Conservation (phyloP, 2,888 invertebrate species). For the Lobophora halterata region DNA sequence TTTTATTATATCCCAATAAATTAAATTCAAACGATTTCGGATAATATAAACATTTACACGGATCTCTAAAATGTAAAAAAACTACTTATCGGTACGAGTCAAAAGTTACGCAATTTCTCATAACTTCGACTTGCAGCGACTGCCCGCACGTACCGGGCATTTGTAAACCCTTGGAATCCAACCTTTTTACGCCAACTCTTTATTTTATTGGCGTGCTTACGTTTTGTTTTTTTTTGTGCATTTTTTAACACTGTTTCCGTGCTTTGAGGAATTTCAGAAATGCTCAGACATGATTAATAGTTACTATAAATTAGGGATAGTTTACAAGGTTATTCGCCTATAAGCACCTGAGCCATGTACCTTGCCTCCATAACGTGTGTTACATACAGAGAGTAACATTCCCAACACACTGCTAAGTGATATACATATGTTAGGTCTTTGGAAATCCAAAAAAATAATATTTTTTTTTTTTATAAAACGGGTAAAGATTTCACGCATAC, state of each 20-base stretch:
- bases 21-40: background rate
- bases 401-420: too few relatives aligned
- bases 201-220: conserved; percentile 41
- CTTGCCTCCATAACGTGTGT: too few relatives aligned
- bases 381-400: too few relatives aligned
- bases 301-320: too few relatives aligned
- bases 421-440: too few relatives aligned
- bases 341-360: too few relatives aligned
- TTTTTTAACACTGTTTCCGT: conserved; percentile 27
- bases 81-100: conserved; percentile 11
- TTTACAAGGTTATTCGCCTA: too few relatives aligned
- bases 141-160: conserved; percentile 48
- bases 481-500: too few relatives aligned
- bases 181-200: conserved; percentile 39
- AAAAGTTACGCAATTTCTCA: conserved; percentile 19
- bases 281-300: too few relatives aligned
- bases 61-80: conserved; percentile 3
- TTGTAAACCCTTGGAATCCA: conserved; percentile 44
- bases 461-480: too few relatives aligned
- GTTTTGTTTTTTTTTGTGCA: conserved; percentile 37
- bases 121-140: conserved; percentile 17
- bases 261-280: conserved; percentile 16
- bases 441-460: too few relatives aligned
- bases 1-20: too few relatives aligned
- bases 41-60: background rate